A percentile compares a stretch with the other conserved stretches of the same genome.
phyloP scores from a whole-genome alignment of 2,113 vertebrate genomes.

The Poecile atricapillus region DNA sequence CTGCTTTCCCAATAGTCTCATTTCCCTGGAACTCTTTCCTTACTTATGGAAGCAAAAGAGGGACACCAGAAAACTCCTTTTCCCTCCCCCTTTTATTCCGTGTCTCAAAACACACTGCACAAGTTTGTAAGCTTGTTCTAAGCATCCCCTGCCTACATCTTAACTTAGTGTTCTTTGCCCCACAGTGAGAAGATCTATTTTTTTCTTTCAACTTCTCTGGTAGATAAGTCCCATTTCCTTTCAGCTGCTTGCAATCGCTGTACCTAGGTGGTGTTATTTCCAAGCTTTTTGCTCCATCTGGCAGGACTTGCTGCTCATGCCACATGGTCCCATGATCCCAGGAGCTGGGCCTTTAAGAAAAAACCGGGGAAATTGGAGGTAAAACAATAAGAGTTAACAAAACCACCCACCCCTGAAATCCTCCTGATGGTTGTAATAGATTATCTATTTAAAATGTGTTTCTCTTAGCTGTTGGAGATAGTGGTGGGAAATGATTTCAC shows the following conservation, averaged over 20 bases:
- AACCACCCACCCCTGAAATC: conserved; percentile 45
- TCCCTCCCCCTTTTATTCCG: background rate
- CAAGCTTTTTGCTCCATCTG: background rate
- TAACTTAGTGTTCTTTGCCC: background rate
- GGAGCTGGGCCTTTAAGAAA: conserved; percentile 44
- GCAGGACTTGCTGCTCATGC: background rate
- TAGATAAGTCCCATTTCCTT: background rate
- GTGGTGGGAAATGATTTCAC: conserved; percentile 48
- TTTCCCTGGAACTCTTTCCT: background rate
- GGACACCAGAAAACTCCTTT: background rate
- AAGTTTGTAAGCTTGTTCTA: background rate
- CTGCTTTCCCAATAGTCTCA: background rate
- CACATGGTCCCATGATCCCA: background rate
- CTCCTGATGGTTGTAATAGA: conserved; percentile 46
- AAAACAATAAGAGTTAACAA: conserved; percentile 30
- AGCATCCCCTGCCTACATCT: background rate
- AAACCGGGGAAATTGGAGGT: background rate
- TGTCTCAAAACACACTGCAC: background rate
- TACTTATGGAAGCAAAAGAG: background rate
- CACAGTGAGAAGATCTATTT: background rate
- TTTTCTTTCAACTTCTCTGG: background rate
- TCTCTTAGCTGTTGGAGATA: conserved; percentile 49
- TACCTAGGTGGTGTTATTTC: background rate
- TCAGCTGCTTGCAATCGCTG: background rate
- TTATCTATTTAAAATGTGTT: conserved; percentile 57